Evolutionary conservation across 2,888 invertebrate species (phyloP).

Genomic region (Mactromeris polynyma): DNA sequence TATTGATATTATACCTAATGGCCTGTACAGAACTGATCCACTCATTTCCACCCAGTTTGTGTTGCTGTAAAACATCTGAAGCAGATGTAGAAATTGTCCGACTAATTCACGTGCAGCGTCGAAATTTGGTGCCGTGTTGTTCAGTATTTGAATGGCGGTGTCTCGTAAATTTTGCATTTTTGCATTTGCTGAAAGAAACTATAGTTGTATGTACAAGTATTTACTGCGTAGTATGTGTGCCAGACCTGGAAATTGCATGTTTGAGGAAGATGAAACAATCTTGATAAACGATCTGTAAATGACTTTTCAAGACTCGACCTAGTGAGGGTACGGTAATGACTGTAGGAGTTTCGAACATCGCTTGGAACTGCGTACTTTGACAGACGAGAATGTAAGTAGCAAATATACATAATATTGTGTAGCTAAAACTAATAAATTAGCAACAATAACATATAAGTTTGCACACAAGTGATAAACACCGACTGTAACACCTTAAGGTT

Average conservation of each 20-base stretch:
- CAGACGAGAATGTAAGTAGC: too few species aligned
- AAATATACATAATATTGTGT: too few species aligned
- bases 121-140: slow-evolving; percentile 64
- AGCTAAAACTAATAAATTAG: too few species aligned
- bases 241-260: background rate
- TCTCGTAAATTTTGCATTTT: slow-evolving; percentile 69
- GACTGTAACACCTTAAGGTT: too few species aligned
- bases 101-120: slow-evolving; percentile 73
- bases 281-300: background rate
- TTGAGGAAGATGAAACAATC: background rate
- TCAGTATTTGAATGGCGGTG: slow-evolving; percentile 61
- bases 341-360: too few species aligned
- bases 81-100: slow-evolving; percentile 76
- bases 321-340: too few species aligned
- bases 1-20: slow-evolving; percentile 66
- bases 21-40: slow-evolving; percentile 64
- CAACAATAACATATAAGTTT: too few species aligned
- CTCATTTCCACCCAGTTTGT: slow-evolving; percentile 78
- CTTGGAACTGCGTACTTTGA: too few species aligned
- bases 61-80: slow-evolving; percentile 81
- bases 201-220: background rate
- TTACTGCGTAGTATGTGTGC: background rate
- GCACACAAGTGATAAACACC: too few species aligned
- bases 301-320: background rate
- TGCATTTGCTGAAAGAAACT: slow-evolving; percentile 49